These are phyloP conservation scores for Ostrea edulis DNA, from an alignment of 1,140 invertebrate species.

Conservation along the genomic window DNA sequence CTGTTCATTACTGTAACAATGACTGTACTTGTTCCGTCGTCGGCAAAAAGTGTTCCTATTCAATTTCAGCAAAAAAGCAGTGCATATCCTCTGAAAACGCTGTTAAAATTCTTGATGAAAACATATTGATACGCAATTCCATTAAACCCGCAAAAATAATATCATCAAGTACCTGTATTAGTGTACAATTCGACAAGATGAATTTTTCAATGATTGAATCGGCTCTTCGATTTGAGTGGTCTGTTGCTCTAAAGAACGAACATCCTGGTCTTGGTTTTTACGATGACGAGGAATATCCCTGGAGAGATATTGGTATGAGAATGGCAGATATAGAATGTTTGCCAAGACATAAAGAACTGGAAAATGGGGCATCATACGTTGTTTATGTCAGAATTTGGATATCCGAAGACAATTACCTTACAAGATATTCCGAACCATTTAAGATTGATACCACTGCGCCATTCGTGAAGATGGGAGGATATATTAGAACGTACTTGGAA, in stretches of 20 bases:
- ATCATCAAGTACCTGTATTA: not conserved
- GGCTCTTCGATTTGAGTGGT: not conserved
- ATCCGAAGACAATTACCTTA: not conserved
- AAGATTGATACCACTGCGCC: not conserved
- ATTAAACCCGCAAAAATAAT: not conserved
- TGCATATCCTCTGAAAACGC: not conserved
- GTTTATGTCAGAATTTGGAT: conserved; percentile 1
- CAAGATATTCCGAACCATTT: not conserved
- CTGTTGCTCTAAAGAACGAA: not conserved
- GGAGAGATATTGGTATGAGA: conserved; percentile 1
- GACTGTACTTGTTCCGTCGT: conserved; percentile 42
- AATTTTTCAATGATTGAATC: not conserved
- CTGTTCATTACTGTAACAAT: conserved; percentile 18
- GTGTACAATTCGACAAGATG: not conserved
- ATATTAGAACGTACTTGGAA: not conserved
- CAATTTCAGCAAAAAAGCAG: not conserved
- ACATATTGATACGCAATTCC: not conserved
- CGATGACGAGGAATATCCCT: not conserved
- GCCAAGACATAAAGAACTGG: not conserved
- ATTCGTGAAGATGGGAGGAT: not conserved
- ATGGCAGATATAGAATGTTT: not conserved
- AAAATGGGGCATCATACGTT: not conserved
- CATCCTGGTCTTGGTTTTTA: not conserved
- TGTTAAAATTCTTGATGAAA: not conserved
- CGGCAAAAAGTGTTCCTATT: not conserved